These are phyloP conservation scores for Hymenopus coronatus DNA, from an alignment of 2,888 invertebrate genomes.

Conservation along the genomic window DNA sequence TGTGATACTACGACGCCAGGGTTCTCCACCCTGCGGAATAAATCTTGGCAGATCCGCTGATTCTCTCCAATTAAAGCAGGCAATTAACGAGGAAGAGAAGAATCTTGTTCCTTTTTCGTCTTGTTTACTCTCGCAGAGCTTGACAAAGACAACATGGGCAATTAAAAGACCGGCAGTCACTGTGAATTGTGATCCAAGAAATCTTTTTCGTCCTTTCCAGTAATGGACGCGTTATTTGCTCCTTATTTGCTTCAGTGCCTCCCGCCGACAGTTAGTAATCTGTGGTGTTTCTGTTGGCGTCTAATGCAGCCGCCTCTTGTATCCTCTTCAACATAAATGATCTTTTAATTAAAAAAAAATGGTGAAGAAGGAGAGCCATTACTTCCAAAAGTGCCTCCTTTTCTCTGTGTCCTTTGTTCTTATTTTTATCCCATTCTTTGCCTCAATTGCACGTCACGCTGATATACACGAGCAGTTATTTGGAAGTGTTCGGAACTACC, in stretches of 20 bases:
- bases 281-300: background rate
- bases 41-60: constrained; percentile 8
- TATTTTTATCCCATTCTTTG: background rate
- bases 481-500: background rate
- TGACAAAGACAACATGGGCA: constrained; percentile 22
- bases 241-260: constrained; percentile 16
- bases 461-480: background rate
- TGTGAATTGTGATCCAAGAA: constrained; percentile 27
- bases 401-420: background rate
- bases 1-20: background rate
- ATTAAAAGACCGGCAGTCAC: constrained; percentile 21
- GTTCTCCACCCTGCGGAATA: background rate
- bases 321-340: background rate
- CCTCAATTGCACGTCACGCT: background rate
- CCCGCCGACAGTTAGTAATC: background rate
- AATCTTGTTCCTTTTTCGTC: background rate
- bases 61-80: constrained; percentile 16
- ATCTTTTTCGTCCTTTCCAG: background rate
- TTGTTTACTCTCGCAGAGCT: constrained; percentile 2
- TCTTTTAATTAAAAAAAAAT: background rate
- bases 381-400: background rate
- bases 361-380: background rate
- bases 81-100: constrained; percentile 9
- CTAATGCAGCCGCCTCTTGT: background rate
- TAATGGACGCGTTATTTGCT: constrained; percentile 16